A percentile compares a stretch with the other conserved stretches of the same genome.
Evolutionary conservation across 2,888 invertebrate genomes (phyloP).

Genomic region (Scaptomyza polygonia): DNA sequence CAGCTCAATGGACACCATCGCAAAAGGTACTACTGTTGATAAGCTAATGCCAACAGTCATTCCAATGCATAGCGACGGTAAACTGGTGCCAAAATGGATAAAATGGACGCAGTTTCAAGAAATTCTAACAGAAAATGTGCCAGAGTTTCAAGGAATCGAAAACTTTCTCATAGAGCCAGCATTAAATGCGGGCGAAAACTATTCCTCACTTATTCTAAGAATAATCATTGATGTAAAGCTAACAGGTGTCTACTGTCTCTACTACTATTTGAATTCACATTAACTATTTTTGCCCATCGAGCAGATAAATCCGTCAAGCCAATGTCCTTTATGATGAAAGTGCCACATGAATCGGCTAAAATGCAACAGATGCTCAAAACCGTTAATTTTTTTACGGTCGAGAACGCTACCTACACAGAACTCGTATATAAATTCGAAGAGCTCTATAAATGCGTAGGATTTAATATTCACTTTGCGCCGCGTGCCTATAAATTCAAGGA

Average conservation of each 20-base stretch:
- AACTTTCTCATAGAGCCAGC: slow-evolving; percentile 60
- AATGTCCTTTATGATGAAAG: slow-evolving; percentile 76
- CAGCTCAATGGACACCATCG: background rate
- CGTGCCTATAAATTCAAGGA: slow-evolving; percentile 55
- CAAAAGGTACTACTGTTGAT: background rate
- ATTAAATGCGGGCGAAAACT: slow-evolving; percentile 76
- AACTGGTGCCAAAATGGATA: slow-evolving; percentile 68
- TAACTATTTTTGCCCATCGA: background rate
- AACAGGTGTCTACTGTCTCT: slow-evolving; percentile 31
- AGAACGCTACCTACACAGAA: slow-evolving; percentile 66
- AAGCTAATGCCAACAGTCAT: too few species aligned
- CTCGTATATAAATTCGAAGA: slow-evolving; percentile 67
- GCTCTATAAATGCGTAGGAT: slow-evolving; percentile 58
- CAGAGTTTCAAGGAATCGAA: slow-evolving; percentile 56
- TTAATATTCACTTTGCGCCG: slow-evolving; percentile 58
- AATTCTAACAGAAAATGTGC: slow-evolving; percentile 50
- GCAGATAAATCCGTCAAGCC: slow-evolving; percentile 58
- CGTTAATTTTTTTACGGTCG: slow-evolving; percentile 69
- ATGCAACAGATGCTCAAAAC: slow-evolving; percentile 62
- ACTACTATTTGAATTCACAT: background rate
- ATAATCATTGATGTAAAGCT: slow-evolving; percentile 64
- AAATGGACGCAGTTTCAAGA: slow-evolving; percentile 64
- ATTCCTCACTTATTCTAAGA: slow-evolving; percentile 72
- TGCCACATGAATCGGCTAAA: slow-evolving; percentile 65
- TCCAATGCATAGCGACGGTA: background rate